phyloP scores from a whole-genome alignment of 1,140 invertebrate species.

The Eumaeus atala region DNA sequence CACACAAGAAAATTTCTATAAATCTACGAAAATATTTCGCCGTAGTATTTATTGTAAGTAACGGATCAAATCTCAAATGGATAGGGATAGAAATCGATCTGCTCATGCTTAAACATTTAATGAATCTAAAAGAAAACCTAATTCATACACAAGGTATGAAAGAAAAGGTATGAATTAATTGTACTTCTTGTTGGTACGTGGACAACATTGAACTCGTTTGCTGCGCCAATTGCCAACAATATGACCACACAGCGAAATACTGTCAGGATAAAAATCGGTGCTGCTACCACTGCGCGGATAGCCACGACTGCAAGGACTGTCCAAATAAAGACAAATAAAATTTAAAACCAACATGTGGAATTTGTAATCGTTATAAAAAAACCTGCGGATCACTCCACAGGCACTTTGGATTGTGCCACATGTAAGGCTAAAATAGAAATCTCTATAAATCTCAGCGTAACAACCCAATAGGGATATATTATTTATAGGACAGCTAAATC shows the following conservation, averaged over 20 bases:
- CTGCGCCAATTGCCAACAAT: background rate
- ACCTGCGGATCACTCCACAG: background rate
- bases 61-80: background rate
- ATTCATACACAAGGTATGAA: no score
- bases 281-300: background rate
- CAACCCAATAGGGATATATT: no score
- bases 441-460: no score
- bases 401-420: background rate
- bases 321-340: background rate
- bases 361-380: background rate
- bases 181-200: background rate
- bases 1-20: no score
- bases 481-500: no score
- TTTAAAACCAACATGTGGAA: background rate
- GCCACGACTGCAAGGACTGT: background rate
- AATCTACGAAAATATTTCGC: background rate
- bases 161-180: constrained; percentile 3
- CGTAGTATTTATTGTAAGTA: constrained; percentile 1
- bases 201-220: constrained; percentile 1
- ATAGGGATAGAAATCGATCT: background rate
- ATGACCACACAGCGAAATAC: background rate
- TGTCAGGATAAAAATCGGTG: background rate
- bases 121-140: background rate
- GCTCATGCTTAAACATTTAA: background rate
- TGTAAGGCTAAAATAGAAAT: no score